A percentile compares a stretch with the other conserved stretches of the same genome.
Conservation (phyloP, 2,888 invertebrate genomes). For the Epirrhoe alternata region DNA sequence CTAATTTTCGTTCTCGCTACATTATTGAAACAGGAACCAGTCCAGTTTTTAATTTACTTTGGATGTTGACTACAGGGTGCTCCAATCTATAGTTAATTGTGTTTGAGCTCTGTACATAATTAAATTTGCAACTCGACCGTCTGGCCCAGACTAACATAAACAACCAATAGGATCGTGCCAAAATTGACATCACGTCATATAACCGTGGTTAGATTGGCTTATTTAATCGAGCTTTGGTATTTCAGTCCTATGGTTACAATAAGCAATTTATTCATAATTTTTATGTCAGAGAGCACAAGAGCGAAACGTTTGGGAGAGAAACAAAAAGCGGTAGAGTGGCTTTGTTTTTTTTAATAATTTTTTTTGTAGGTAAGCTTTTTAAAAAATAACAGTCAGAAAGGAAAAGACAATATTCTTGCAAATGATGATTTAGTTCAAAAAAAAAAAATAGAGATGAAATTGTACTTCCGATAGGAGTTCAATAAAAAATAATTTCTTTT, state of each 20-base stretch:
- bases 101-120: constrained; percentile 2
- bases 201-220: neutral
- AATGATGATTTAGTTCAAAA: no score
- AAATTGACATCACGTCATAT: neutral
- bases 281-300: no score
- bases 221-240: neutral
- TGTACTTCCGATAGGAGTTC: neutral
- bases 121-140: constrained; percentile 3
- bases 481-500: neutral
- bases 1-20: no score
- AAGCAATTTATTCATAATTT: no score
- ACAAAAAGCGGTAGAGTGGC: no score
- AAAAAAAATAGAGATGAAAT: neutral
- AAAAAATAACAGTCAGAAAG: no score
- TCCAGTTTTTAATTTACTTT: neutral
- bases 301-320: no score
- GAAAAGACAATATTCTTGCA: no score
- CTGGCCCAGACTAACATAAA: neutral
- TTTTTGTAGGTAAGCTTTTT: no score
- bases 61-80: neutral
- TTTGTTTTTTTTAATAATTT: no score
- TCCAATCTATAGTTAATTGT: neutral
- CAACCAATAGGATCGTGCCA: neutral
- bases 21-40: no score
- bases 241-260: no score